Percentiles rank a stretch among this genome's conserved stretches.
Evolutionary conservation across 2,888 invertebrate genomes (phyloP).

Genomic region (Drosophila tripunctata): DNA sequence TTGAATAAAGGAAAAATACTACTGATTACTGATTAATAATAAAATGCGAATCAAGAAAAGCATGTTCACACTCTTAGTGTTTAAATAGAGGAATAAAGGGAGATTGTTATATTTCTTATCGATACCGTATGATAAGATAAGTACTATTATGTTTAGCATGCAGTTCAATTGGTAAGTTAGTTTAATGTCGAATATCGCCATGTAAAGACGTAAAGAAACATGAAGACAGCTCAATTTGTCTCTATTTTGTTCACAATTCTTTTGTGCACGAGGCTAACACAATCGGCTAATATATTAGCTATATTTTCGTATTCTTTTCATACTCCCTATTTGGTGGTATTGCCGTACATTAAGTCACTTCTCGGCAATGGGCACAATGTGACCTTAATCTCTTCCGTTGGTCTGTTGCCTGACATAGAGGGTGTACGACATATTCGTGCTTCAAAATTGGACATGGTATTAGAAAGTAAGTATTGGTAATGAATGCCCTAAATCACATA

Average conservation of each 20-base stretch:
- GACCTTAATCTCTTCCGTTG: conserved; percentile 5
- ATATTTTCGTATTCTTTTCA: conserved; percentile 6
- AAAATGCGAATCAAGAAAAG: too few relatives aligned
- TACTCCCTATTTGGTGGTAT: conserved; percentile 6
- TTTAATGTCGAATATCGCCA: conserved; percentile 12
- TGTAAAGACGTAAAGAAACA: conserved; percentile 8
- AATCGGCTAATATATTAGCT: conserved; percentile 13
- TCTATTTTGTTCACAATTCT: neutral
- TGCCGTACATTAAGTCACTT: conserved; percentile 6
- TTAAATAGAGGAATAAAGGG: too few relatives aligned
- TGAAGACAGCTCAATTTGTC: conserved; percentile 10
- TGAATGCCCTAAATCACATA: too few relatives aligned
- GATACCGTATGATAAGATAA: too few relatives aligned
- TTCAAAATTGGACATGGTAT: neutral
- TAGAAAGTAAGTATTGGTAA: neutral
- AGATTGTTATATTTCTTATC: too few relatives aligned
- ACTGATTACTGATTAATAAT: too few relatives aligned
- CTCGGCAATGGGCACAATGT: conserved; percentile 7
- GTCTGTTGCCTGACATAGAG: neutral
- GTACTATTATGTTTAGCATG: too few relatives aligned
- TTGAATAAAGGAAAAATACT: too few relatives aligned
- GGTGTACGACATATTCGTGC: conserved; percentile 14
- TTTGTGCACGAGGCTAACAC: neutral
- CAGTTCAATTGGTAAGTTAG: neutral
- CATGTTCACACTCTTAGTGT: too few relatives aligned